phyloP scores from a whole-genome alignment of 1,140 invertebrate genomes.

The Caenorhabditis briggsae region DNA sequence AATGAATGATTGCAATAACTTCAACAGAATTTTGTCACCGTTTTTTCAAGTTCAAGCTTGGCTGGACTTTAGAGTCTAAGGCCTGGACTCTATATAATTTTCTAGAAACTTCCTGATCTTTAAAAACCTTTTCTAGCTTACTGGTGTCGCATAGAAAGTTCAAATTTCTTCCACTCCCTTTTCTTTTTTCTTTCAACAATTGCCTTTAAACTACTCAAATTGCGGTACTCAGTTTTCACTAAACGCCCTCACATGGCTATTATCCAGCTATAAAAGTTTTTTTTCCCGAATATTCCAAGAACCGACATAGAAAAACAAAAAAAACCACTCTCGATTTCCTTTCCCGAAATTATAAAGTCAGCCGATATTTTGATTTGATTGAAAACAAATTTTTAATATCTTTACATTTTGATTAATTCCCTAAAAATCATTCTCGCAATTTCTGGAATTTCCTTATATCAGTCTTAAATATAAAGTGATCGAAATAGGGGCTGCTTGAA shows the following conservation, averaged over 20 bases:
- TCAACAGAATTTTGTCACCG: not conserved
- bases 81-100: not conserved
- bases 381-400: too few species aligned
- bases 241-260: not conserved
- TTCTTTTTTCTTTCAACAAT: not conserved
- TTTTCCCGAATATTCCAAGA: not conserved
- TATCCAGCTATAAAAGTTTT: not conserved
- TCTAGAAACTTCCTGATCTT: not conserved
- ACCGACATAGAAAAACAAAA: too few species aligned
- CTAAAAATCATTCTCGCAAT: too few species aligned
- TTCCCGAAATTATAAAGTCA: too few species aligned
- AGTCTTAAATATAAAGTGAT: too few species aligned
- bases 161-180: not conserved
- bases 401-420: too few species aligned
- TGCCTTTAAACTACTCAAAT: not conserved
- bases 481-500: too few species aligned
- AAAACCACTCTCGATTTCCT: too few species aligned
- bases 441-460: too few species aligned
- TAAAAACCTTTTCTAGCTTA: not conserved
- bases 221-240: not conserved
- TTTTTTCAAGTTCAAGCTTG: not conserved
- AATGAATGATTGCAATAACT: not conserved
- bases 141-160: conserved; percentile 1
- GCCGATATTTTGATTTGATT: too few species aligned
- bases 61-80: not conserved